These are phyloP conservation scores for Capromys pilorides DNA, from an alignment of 2,797 vertebrate species.

Conservation along the genomic window DNA sequence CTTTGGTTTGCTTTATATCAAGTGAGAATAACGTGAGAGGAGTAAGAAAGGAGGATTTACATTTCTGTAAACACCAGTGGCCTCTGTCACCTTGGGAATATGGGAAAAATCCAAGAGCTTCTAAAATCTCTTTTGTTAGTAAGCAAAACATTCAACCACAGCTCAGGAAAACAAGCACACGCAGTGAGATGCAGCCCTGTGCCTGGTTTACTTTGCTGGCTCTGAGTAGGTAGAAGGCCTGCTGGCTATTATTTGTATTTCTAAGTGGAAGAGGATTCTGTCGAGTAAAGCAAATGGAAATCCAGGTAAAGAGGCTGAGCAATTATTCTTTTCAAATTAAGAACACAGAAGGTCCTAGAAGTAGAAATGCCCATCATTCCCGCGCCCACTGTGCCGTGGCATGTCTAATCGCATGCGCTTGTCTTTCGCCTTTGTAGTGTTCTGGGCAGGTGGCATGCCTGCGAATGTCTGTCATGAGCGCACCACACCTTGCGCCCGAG, in stretches of 20 bases:
- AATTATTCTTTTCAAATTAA: slow-evolving; percentile 59
- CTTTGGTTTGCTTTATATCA: slow-evolving; percentile 49
- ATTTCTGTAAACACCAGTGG: neutral
- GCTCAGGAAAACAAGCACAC: neutral
- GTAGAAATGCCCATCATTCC: slow-evolving; percentile 43
- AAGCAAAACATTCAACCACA: slow-evolving; percentile 31
- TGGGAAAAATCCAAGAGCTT: neutral
- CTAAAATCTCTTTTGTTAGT: slow-evolving; percentile 44
- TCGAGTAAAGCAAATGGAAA: neutral
- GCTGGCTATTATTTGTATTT: slow-evolving; percentile 18
- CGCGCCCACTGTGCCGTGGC: neutral
- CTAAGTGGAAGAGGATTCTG: slow-evolving; percentile 26
- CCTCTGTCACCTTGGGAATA: neutral
- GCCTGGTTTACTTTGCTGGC: slow-evolving; percentile 10
- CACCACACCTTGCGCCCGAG: slow-evolving; percentile 36
- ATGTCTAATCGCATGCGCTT: slow-evolving; percentile 47
- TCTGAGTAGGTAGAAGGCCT: neutral
- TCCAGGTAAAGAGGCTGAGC: neutral
- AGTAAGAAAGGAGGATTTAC: neutral
- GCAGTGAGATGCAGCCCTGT: neutral
- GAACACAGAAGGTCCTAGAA: neutral
- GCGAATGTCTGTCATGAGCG: slow-evolving; percentile 61
- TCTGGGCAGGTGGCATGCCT: slow-evolving; percentile 13
- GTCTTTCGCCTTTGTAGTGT: slow-evolving; percentile 39
- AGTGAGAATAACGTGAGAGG: neutral